Evolutionary conservation across 2,113 vertebrate species (phyloP), one percentile per base, ranked within the genome.

Genomic region (Antigone vipio): DNA sequence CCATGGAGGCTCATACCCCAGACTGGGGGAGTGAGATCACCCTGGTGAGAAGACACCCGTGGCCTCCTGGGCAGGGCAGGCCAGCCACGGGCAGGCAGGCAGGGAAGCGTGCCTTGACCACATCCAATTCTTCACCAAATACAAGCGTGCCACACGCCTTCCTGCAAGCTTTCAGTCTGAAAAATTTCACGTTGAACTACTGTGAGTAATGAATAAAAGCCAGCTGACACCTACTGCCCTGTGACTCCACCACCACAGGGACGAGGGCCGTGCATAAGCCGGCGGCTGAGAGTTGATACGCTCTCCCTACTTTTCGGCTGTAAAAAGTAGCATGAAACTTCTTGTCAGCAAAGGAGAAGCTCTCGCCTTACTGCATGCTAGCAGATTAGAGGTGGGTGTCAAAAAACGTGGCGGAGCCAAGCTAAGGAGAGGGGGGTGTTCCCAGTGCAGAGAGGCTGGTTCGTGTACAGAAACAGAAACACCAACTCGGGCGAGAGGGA

Each of bases 61-160:
- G 3, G 1, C 26, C 55, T 20, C 40, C 88, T 0, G 53, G 44
- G 63, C 63, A 27, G 17, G 67, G 71, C 71, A 18, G 81, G 59
- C 30, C 1, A 64, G 56, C 18, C 60, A 26, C 34, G 62, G 66
- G 52, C 76, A 26, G 53, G 11, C 32, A 26, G 38, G 23, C 55
- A n/a, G 29, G 22, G 9, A 44, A 35, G 38, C 0, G 1, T 1
- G 21, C 35, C 60, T 18, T 0, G 6, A 15, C 23, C 34, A 6
- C 81, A 42, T 3, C 29, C 30, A 11, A 4, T 2, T 35, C 56
- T 7, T 27, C 27, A 7, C 44, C 19, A 6, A 15, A 22, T 1
- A 0, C 1, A 27, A 14, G 30, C 0, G 15, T 4, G 9, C 34
- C 32, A 21, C 49, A 3, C 9, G 0, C 29, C 12, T 35, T 6